phyloP scores from a whole-genome alignment of 1,140 invertebrate species.

The Maconellicoccus hirsutus region DNA sequence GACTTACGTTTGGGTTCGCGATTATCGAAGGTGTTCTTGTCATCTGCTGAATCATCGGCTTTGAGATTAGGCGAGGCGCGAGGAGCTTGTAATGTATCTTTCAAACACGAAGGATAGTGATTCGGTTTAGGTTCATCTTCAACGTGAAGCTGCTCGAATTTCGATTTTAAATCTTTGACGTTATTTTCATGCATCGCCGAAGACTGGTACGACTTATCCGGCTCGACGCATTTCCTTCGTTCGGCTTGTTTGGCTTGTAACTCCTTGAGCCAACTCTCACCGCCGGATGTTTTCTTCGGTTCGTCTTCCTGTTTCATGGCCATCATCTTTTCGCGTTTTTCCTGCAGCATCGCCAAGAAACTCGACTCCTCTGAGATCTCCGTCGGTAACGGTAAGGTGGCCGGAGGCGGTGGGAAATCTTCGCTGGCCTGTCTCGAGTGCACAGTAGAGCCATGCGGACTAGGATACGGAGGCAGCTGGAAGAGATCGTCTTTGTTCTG shows the following conservation, averaged over 20 bases:
- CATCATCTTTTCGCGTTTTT: constrained; percentile 30
- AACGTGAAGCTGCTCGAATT: constrained; percentile 57
- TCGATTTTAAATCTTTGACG: constrained; percentile 67
- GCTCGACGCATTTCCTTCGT: not conserved
- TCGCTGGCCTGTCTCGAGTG: constrained; percentile 76
- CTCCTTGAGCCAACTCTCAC: constrained; percentile 61
- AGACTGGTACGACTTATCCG: not conserved
- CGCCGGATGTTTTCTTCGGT: constrained; percentile 30
- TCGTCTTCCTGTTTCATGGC: not conserved
- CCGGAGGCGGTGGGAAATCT: constrained; percentile 76
- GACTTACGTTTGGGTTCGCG: constrained; percentile 40
- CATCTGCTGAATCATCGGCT: not conserved
- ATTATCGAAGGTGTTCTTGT: constrained; percentile 24
- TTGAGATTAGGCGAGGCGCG: not conserved
- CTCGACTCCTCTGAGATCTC: constrained; percentile 21
- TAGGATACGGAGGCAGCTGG: constrained; percentile 60
- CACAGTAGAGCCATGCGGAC: constrained; percentile 53
- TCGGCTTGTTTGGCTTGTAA: constrained; percentile 59
- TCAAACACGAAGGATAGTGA: not conserved
- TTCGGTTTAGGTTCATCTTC: constrained; percentile 16
- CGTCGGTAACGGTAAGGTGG: constrained; percentile 37
- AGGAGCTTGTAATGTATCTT: not conserved
- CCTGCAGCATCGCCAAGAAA: constrained; percentile 26
- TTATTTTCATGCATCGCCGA: constrained; percentile 1
- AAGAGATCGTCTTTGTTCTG: constrained; percentile 40